Base-by-base conservation (phyloP, 2,888 invertebrate species). In the Nesidiocoris tenuis region DNA sequence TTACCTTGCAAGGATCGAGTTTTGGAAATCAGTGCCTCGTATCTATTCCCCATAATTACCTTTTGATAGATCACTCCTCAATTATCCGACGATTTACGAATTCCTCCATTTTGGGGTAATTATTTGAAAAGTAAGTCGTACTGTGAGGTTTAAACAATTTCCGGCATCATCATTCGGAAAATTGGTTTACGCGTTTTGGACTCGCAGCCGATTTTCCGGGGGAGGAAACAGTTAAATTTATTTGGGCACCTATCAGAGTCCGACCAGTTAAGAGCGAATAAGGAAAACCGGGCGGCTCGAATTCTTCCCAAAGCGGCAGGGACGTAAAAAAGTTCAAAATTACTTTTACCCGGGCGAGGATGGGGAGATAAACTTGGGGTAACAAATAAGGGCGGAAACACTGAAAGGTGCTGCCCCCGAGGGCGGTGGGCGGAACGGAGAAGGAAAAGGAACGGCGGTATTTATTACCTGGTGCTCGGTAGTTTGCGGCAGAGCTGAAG, bases 401-500 rank as follows among this genome's bases (percentile, higher is more conserved):
- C 17, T 59, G 59, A 63, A 56, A 63, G 57, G 70, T 22, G 16
- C 70, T 61, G 72, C 39, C n/a, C 7, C 39, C 25, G 54, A 55
- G 55, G 19, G 17, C n/a, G 18, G 54, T 54, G 59, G 56, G 21
- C 2, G 54, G 63, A 71, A 72, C 61, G 61, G 57, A 63, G n/a
- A n/a, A n/a, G n/a, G n/a, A n/a, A n/a, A n/a, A 72, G 65, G 25
- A 65, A 12, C 39, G 72, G 61, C 61, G 61, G 72, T 72, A 72
- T 72, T 72, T 72, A 72, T 72, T 72, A 63, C 72, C 72, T 72
- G 61, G 72, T 25, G 21, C 56, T 39, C 61, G 72, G 72, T 72
- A 72, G 72, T 72, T 72, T 63, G 72, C 63, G 72, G 72, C 61
- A 54, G 39, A 17, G 19, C 61, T 61, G 18, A 59, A 18, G 18